Base-by-base conservation (phyloP, 2,797 vertebrate genomes). In the Anguilla marmorata region DNA sequence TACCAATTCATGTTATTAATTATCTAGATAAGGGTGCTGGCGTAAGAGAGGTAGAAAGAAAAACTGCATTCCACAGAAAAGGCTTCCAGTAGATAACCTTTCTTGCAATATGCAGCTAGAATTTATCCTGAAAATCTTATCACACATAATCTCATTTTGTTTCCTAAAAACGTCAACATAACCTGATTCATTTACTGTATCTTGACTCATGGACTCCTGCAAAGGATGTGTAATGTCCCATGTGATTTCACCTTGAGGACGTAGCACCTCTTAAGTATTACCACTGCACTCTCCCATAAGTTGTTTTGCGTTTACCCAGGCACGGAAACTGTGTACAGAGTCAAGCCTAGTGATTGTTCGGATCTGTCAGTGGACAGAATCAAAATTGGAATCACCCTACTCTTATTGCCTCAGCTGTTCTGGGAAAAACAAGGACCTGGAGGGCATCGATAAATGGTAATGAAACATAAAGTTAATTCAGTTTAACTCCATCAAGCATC, bases 1-100 rank as follows among this genome's bases (percentile, higher is more conserved):
- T 90, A 91, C 93, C 94, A 91, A 93, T 95, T 95, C 93, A 94
- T 91, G 90, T 90, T 88, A 84, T 93, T 95, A 95, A 95, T 96
- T 95, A 94, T 92, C 92, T 90, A 54, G 93, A 95, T 95, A 96
- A 95, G 94, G 84, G 88, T 84, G 74, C 90, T 86, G 92, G 93
- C 91, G 91, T 91, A 92, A 93, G 91, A 94, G 89, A 93, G 91
- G 92, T 91, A 86, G 89, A 50, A 74, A 33, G 33, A 24, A 85
- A 66, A 63, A 74, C 66, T 63, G 79, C 58, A 50, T 48, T 87
- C 79, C 50, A 60, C 85, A 69, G 86, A 21, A 83, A 87, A 63
- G 24, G 41, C 37, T 84, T 60, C n/a, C 76, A 69, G 56, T 88
- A 27, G 80, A 88, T 85, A 84, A 66, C 87, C 87, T 85, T 79